Evolutionary conservation across 2,797 vertebrate genomes (phyloP).

Genomic region (Malurus leucopterus): DNA sequence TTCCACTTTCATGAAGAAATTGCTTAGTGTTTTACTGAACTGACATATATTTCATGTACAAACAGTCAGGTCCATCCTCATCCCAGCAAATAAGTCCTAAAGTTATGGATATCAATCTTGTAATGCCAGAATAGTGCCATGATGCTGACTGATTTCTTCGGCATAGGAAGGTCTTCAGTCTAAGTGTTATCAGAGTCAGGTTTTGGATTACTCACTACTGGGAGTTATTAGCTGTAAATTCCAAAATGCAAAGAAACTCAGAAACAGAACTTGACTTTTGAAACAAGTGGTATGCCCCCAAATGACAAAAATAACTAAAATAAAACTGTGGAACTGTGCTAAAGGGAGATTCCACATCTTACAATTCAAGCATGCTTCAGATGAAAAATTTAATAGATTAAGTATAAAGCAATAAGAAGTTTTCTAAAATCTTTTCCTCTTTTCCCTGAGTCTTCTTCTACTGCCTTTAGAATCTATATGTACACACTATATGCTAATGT

Average conservation of each 20-base stretch:
- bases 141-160: background rate
- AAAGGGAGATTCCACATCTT: background rate
- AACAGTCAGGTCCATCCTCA: background rate
- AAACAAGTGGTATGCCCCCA: background rate
- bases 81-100: background rate
- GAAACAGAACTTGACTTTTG: background rate
- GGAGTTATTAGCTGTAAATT: background rate
- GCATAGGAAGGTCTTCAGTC: background rate
- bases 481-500: background rate
- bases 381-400: background rate
- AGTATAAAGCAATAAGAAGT: background rate
- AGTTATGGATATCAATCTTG: background rate
- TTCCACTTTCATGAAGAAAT: background rate
- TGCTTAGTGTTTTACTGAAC: background rate
- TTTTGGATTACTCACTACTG: background rate
- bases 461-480: background rate
- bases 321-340: background rate
- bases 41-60: background rate
- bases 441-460: background rate
- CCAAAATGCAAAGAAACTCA: background rate
- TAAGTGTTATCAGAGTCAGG: background rate
- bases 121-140: background rate
- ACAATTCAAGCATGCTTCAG: background rate
- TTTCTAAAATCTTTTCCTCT: background rate
- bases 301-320: background rate